Conservation (phyloP, 2,888 invertebrate genomes). For the Anoplius nigerrimus region DNA sequence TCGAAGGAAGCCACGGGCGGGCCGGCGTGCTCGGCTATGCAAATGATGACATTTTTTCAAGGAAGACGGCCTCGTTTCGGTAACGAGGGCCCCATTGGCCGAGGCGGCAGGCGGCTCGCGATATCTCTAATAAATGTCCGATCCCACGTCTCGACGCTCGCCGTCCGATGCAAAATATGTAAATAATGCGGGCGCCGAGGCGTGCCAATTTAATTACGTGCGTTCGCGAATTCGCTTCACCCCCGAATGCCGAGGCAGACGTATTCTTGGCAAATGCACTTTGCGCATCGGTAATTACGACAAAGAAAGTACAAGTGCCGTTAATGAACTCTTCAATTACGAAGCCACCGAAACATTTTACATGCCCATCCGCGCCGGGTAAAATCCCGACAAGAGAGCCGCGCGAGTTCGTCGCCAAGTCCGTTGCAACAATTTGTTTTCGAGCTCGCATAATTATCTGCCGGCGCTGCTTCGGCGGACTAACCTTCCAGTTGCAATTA, state of each 20-base stretch:
- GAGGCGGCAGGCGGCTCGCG: too few relatives aligned
- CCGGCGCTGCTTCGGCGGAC: too few relatives aligned
- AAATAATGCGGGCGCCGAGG: constrained; percentile 45
- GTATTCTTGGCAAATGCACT: constrained; percentile 3
- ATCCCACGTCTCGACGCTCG: background rate
- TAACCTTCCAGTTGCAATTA: too few relatives aligned
- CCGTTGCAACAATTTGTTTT: too few relatives aligned
- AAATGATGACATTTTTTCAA: too few relatives aligned
- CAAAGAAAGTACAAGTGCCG: constrained; percentile 42
- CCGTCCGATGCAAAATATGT: constrained; percentile 26
- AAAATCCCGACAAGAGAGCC: too few relatives aligned
- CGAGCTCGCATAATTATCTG: too few relatives aligned
- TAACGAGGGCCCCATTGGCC: too few relatives aligned
- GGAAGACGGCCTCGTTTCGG: too few relatives aligned
- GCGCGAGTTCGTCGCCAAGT: too few relatives aligned
- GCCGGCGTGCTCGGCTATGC: too few relatives aligned
- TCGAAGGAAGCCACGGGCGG: too few relatives aligned
- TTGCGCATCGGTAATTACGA: constrained; percentile 37
- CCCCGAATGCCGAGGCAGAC: constrained; percentile 36
- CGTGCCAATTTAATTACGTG: constrained; percentile 50
- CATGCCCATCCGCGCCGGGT: background rate
- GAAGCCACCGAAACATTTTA: constrained; percentile 7
- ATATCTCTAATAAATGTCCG: background rate
- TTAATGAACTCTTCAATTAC: constrained; percentile 49
- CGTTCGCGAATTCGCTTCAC: constrained; percentile 39